phyloP scores from a whole-genome alignment of 2,113 vertebrate genomes.

The Equus przewalskii region DNA sequence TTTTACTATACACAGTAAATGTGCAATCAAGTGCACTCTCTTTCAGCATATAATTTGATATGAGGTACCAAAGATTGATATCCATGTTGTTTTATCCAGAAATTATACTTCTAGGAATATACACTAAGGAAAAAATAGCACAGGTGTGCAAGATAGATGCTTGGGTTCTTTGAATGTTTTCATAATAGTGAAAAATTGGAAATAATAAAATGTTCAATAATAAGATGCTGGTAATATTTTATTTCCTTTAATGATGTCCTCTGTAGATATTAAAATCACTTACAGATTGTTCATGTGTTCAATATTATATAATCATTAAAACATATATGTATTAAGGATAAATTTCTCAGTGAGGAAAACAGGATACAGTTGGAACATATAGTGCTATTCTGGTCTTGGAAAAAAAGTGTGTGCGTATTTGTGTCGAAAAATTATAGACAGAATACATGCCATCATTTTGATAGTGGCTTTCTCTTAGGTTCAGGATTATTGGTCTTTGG shows the following conservation, averaged over 20 bases:
- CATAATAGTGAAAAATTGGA: neutral
- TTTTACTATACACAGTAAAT: neutral
- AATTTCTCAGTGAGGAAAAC: constrained; percentile 48
- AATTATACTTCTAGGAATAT: neutral
- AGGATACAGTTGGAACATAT: neutral
- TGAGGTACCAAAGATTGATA: neutral
- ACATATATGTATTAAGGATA: neutral
- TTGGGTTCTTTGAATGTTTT: neutral
- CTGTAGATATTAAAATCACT: constrained; percentile 5
- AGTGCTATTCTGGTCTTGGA: neutral
- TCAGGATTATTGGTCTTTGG: neutral
- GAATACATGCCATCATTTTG: neutral
- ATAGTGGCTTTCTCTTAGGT: neutral
- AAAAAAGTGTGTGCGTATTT: neutral
- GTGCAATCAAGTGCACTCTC: neutral
- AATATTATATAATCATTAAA: neutral
- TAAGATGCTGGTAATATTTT: neutral
- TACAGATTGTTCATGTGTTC: neutral
- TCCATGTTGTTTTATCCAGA: neutral
- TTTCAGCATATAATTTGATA: neutral
- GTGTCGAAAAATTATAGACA: neutral
- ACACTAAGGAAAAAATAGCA: neutral
- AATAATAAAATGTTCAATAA: neutral
- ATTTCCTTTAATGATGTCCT: neutral
- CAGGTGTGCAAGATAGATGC: neutral